Conservation (phyloP, 2,888 invertebrate genomes). For the Stenchaetothrips biformis region DNA sequence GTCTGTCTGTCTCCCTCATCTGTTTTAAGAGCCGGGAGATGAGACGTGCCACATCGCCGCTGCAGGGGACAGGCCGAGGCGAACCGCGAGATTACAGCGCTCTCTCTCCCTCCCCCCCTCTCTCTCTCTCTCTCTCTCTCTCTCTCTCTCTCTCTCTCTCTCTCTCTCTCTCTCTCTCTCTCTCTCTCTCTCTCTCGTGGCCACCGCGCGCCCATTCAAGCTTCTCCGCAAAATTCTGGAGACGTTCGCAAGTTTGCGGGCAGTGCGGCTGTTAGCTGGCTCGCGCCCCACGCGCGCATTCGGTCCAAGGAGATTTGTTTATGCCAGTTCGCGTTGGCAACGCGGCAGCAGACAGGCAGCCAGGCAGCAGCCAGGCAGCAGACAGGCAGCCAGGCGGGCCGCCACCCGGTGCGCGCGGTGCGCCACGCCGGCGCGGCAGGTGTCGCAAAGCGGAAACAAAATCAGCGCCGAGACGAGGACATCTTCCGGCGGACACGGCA, state of each 20-base stretch:
- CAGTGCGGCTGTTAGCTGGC: not conserved
- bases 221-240: constrained; percentile 11
- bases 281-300: not conserved
- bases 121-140: not conserved
- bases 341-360: not conserved
- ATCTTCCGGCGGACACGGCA: too few species aligned
- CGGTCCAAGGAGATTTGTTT: not conserved
- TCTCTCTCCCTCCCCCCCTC: not conserved
- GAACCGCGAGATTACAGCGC: too few species aligned
- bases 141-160: not conserved
- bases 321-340: too few species aligned
- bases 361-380: not conserved
- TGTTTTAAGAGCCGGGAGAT: too few species aligned
- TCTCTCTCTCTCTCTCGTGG: not conserved
- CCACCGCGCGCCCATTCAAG: not conserved
- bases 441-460: not conserved
- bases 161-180: not conserved
- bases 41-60: too few species aligned
- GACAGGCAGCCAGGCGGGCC: not conserved
- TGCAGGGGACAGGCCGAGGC: too few species aligned
- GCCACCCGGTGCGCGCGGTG: too few species aligned
- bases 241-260: constrained; percentile 18
- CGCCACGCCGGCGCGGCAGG: not conserved
- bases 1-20: too few species aligned
- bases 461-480: not conserved